A percentile compares a stretch with the other conserved stretches of the same genome.
These are phyloP conservation scores for Andrena chrysosceles DNA, from an alignment of 2,888 invertebrate genomes.

Conservation along the genomic window DNA sequence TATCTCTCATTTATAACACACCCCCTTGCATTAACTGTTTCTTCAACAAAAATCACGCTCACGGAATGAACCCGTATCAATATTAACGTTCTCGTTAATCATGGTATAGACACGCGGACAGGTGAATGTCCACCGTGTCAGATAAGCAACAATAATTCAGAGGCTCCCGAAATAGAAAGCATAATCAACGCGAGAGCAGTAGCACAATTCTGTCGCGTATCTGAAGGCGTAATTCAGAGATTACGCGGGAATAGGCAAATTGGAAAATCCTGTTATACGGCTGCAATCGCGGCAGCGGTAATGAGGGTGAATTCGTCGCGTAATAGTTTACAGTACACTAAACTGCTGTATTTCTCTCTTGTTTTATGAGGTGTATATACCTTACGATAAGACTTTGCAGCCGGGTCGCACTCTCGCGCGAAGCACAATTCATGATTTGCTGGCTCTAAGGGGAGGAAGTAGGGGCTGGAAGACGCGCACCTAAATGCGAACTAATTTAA, in stretches of 20 bases:
- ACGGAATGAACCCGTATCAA: neutral
- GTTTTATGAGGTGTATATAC: slow-evolving; percentile 72
- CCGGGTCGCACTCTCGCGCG: slow-evolving; percentile 45
- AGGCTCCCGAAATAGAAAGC: neutral
- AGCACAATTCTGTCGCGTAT: slow-evolving; percentile 1
- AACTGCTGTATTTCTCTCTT: slow-evolving; percentile 63
- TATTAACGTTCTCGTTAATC: neutral
- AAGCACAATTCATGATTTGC: slow-evolving; percentile 63
- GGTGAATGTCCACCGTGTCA: neutral
- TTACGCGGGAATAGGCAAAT: slow-evolving; percentile 71
- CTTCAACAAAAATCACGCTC: neutral
- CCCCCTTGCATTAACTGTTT: neutral
- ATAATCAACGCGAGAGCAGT: neutral
- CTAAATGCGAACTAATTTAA: slow-evolving; percentile 65
- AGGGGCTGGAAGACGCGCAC: slow-evolving; percentile 28
- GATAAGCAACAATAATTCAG: neutral
- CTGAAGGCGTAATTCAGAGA: slow-evolving; percentile 23
- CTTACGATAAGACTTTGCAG: slow-evolving; percentile 71
- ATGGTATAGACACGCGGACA: neutral
- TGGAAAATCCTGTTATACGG: slow-evolving; percentile 62
- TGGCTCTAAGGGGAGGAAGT: slow-evolving; percentile 2
- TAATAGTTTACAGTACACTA: slow-evolving; percentile 71
- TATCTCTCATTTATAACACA: neutral
- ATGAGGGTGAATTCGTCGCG: slow-evolving; percentile 59
- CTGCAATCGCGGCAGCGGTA: slow-evolving; percentile 47